Conservation (phyloP, 92 coral and sea anemone species). For the Blastomussa wellsi region DNA sequence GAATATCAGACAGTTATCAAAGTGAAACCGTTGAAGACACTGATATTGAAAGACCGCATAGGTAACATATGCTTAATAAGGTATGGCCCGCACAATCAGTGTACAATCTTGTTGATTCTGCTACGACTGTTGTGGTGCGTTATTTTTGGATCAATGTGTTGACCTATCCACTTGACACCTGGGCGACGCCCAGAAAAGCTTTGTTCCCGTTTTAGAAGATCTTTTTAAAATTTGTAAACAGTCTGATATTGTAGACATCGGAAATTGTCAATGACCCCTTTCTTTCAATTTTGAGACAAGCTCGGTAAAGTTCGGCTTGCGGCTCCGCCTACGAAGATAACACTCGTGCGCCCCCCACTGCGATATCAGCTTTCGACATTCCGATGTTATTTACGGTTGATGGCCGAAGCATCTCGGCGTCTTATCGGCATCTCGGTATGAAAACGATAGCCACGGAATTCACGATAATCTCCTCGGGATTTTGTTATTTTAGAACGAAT, state of each 20-base stretch:
- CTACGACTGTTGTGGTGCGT: not conserved
- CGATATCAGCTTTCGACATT: conserved; percentile 56
- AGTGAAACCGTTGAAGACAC: not conserved
- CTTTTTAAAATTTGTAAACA: conserved; percentile 32
- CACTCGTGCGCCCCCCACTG: conserved; percentile 32
- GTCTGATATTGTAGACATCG: conserved; percentile 44
- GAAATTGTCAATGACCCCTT: conserved; percentile 43
- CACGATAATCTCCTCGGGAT: conserved; percentile 28
- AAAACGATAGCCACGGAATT: conserved; percentile 42
- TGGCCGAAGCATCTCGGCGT: conserved; percentile 32
- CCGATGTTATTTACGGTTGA: conserved; percentile 45
- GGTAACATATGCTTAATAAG: conserved; percentile 12
- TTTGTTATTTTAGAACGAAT: conserved; percentile 5
- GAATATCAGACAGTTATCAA: conserved; percentile 4
- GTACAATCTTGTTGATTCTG: not conserved
- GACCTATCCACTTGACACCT: conserved; percentile 40
- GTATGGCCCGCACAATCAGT: conserved; percentile 1
- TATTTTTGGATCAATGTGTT: conserved; percentile 28
- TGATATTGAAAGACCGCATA: conserved; percentile 6
- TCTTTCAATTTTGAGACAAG: conserved; percentile 11
- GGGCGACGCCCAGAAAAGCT: conserved; percentile 47
- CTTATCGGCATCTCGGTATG: conserved; percentile 39
- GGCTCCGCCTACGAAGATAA: conserved; percentile 71
- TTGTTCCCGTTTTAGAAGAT: conserved; percentile 34
- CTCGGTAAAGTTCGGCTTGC: conserved; percentile 63